Evolutionary conservation across 2,888 invertebrate genomes (phyloP).

Genomic region (Malachius bipustulatus): DNA sequence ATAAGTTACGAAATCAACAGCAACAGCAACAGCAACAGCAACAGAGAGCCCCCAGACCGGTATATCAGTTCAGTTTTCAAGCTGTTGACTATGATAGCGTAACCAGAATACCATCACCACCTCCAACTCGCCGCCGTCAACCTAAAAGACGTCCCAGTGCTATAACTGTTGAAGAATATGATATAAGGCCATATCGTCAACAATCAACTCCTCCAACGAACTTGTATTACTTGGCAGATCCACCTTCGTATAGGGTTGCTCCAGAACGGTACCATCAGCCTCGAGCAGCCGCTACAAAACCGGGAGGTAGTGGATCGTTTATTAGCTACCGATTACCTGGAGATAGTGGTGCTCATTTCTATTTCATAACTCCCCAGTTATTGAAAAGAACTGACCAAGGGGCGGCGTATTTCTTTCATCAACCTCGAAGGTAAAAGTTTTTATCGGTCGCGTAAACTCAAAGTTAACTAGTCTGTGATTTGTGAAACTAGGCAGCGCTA

Average conservation of each 20-base stretch:
- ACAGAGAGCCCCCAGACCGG: constrained; percentile 38
- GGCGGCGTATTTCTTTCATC: constrained; percentile 28
- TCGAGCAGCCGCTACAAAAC: constrained; percentile 19
- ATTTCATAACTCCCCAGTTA: constrained; percentile 63
- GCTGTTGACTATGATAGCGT: constrained; percentile 44
- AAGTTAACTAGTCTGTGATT: no score
- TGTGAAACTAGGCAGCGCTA: no score
- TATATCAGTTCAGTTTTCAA: constrained; percentile 65
- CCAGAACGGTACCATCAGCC: no score
- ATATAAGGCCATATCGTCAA: no score
- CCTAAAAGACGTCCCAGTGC: no score
- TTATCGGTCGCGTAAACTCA: no score
- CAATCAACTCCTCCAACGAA: no score
- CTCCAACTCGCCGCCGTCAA: no score
- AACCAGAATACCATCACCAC: constrained; percentile 8
- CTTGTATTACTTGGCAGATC: no score
- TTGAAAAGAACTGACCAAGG: constrained; percentile 34
- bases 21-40: constrained; percentile 40
- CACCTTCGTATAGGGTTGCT: no score
- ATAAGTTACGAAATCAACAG: constrained; percentile 49
- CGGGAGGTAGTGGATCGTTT: constrained; percentile 52
- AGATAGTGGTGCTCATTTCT: constrained; percentile 65
- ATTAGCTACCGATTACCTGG: constrained; percentile 64
- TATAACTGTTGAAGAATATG: no score
- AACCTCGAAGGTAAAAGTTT: no score